phyloP scores from a whole-genome alignment of 2,113 vertebrate genomes.

The Pluvianellus socialis region DNA sequence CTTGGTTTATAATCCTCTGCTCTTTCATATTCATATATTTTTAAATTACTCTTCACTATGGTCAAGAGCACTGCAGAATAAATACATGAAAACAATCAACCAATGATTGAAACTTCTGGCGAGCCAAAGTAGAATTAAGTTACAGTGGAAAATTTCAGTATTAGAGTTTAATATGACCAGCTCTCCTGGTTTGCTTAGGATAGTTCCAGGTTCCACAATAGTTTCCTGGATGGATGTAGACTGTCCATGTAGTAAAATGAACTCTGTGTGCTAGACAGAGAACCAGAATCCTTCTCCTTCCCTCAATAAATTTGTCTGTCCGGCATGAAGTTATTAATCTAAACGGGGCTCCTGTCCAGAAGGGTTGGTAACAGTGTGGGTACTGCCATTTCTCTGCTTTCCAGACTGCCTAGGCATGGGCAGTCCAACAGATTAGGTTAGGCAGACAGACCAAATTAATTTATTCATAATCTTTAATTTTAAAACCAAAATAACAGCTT shows the following conservation, averaged over 20 bases:
- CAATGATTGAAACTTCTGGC: constrained; percentile 61
- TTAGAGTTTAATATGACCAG: constrained; percentile 51
- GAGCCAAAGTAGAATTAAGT: constrained; percentile 52
- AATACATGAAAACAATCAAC: constrained; percentile 26
- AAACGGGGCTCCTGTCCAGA: neutral
- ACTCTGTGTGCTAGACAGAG: neutral
- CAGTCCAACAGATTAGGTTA: neutral
- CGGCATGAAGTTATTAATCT: neutral
- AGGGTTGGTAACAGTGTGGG: neutral
- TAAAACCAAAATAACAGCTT: neutral
- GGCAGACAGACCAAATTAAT: constrained; percentile 38
- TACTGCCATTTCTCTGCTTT: neutral
- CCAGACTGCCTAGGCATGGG: neutral
- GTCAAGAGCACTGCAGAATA: neutral
- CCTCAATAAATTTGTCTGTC: neutral
- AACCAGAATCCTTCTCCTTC: neutral
- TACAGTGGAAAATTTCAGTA: constrained; percentile 71
- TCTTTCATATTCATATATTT: neutral
- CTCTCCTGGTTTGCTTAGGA: constrained; percentile 47
- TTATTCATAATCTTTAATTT: constrained; percentile 21
- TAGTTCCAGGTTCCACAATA: constrained; percentile 57
- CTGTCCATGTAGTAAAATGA: neutral
- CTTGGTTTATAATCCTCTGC: neutral
- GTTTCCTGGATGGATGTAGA: constrained; percentile 27
- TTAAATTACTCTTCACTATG: neutral